phyloP scores from a whole-genome alignment of 2,113 vertebrate genomes.

The Saguinus imperator region DNA sequence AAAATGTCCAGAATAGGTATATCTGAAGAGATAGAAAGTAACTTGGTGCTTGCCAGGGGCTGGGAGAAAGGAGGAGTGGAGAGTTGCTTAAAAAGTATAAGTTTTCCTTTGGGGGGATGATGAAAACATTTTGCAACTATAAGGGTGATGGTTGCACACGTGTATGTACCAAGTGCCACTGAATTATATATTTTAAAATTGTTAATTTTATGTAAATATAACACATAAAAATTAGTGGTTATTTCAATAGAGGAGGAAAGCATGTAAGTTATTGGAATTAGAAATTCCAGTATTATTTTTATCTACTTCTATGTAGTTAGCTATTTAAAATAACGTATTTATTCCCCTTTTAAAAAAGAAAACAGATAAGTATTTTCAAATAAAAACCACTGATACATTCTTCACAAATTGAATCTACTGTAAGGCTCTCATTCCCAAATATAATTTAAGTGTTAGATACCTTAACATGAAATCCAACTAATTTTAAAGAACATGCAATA shows the following conservation, averaged over 20 bases:
- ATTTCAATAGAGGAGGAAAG: neutral
- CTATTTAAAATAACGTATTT: neutral
- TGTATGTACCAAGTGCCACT: neutral
- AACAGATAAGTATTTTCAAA: neutral
- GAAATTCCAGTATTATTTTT: neutral
- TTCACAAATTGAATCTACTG: neutral
- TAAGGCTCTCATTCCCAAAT: neutral
- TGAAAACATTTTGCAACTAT: neutral
- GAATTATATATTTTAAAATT: neutral
- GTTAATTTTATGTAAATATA: neutral
- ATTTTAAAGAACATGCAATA: neutral
- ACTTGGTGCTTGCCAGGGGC: neutral
- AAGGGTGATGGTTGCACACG: neutral
- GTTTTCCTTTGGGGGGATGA: neutral
- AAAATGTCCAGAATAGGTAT: neutral
- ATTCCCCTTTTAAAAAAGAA: neutral
- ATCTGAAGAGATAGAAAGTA: neutral
- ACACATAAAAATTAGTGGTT: neutral
- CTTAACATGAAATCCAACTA: neutral
- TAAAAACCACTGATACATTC: neutral
- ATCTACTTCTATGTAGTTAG: neutral
- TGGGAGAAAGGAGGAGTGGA: neutral
- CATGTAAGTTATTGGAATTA: neutral
- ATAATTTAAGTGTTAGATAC: neutral
- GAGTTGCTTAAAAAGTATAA: neutral